Evolutionary conservation across 2,797 vertebrate species (phyloP).

Genomic region (Melanotaenia trifasciata): DNA sequence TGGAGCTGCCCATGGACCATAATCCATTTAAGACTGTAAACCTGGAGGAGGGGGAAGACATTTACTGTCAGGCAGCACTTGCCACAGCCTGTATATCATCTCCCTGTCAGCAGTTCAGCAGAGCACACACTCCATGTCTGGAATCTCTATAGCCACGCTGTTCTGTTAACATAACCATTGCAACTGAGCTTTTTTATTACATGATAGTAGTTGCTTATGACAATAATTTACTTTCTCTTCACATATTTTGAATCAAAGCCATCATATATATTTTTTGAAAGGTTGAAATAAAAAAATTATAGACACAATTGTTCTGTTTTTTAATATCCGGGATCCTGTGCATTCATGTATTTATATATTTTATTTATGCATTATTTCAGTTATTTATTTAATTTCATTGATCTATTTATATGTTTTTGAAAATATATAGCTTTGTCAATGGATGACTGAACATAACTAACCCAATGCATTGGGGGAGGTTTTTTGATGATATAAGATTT

Average conservation of each 20-base stretch:
- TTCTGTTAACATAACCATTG: conserved; percentile 7
- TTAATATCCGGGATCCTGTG: too few species aligned
- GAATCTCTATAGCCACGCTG: conserved; percentile 30
- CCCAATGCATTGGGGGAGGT: too few species aligned
- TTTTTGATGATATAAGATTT: too few species aligned
- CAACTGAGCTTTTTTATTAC: conserved; percentile 18
- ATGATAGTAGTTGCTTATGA: background rate
- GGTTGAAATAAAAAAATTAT: too few species aligned
- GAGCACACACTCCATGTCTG: conserved; percentile 28
- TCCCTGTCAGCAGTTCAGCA: conserved; percentile 62
- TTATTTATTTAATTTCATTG: too few species aligned
- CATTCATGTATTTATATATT: too few species aligned
- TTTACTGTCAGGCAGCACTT: conserved; percentile 75
- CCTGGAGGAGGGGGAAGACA: conserved; percentile 60
- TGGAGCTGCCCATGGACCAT: conserved; percentile 67
- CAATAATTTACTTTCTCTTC: background rate
- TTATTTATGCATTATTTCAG: too few species aligned
- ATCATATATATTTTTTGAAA: background rate
- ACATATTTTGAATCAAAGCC: background rate
- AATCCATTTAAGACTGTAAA: conserved; percentile 84
- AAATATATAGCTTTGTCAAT: too few species aligned
- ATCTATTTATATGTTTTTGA: too few species aligned
- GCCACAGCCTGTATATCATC: conserved; percentile 60
- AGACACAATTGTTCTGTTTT: too few species aligned
- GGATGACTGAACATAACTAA: too few species aligned